Conservation (phyloP, 2,797 vertebrate genomes). For the Tamandua tetradactyla region DNA sequence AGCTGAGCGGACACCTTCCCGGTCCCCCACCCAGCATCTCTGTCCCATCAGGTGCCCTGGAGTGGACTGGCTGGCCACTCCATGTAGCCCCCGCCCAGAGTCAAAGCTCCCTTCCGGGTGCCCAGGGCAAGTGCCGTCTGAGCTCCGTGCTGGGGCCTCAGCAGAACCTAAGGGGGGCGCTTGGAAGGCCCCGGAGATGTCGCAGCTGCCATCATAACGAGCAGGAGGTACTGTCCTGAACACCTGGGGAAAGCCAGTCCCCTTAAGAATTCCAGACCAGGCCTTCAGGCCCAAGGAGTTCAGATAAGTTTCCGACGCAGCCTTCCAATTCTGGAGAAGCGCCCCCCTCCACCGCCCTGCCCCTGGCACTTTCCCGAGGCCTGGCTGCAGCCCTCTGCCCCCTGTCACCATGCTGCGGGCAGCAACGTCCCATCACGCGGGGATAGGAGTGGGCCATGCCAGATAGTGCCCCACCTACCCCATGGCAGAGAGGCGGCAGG, state of each 20-base stretch:
- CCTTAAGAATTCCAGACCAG: constrained; percentile 19
- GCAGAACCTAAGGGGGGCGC: background rate
- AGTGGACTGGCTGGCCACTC: background rate
- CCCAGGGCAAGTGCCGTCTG: background rate
- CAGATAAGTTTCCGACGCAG: constrained; percentile 70
- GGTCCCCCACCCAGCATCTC: too few species aligned
- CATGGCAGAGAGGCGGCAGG: background rate
- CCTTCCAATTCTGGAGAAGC: background rate
- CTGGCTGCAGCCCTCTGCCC: background rate
- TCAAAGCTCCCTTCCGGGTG: rapidly evolving
- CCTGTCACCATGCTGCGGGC: background rate
- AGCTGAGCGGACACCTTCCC: background rate
- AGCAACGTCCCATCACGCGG: background rate
- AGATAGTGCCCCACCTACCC: background rate
- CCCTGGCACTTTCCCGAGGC: background rate
- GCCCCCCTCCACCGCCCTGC: background rate
- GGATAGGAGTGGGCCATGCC: background rate
- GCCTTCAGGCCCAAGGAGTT: constrained; percentile 52
- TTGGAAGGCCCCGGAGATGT: background rate
- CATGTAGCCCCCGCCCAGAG: background rate
- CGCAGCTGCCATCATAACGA: rapidly evolving
- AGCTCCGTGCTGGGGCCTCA: background rate
- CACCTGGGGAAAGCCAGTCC: constrained; percentile 38
- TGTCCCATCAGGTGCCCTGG: background rate
- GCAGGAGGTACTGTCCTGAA: background rate